These are phyloP conservation scores for Tetheella fluctuosa DNA, from an alignment of 2,888 invertebrate genomes.

Conservation along the genomic window DNA sequence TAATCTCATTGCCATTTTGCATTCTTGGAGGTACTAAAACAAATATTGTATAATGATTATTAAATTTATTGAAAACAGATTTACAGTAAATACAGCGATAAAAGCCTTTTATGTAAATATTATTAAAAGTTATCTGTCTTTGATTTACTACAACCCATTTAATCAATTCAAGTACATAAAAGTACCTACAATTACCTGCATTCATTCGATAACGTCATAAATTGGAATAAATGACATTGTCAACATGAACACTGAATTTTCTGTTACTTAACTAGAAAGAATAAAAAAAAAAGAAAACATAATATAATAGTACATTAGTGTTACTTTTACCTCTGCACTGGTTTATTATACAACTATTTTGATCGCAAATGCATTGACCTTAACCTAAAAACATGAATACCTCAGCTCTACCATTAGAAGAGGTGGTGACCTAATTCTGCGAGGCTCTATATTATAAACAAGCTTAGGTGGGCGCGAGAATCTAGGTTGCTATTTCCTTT, in stretches of 20 bases:
- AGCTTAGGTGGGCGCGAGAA: background rate
- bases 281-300: background rate
- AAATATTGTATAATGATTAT: background rate
- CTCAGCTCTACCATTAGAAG: conserved; percentile 13
- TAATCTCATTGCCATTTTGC: background rate
- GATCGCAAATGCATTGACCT: conserved; percentile 34
- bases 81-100: background rate
- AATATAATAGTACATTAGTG: too few species aligned
- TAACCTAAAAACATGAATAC: conserved; percentile 36
- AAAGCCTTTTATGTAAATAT: too few species aligned
- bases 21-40: background rate
- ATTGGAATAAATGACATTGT: too few species aligned
- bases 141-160: background rate
- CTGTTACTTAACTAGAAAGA: too few species aligned
- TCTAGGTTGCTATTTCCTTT: background rate
- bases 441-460: conserved; percentile 12
- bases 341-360: conserved; percentile 9
- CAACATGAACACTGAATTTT: too few species aligned
- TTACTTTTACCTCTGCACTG: background rate
- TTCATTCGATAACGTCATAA: too few species aligned
- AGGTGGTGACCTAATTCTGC: conserved; percentile 37
- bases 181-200: background rate
- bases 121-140: background rate
- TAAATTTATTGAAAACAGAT: background rate
- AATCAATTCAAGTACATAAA: background rate